phyloP scores from a whole-genome alignment of 2,888 invertebrate species.

The Temnothorax rugatulus region DNA sequence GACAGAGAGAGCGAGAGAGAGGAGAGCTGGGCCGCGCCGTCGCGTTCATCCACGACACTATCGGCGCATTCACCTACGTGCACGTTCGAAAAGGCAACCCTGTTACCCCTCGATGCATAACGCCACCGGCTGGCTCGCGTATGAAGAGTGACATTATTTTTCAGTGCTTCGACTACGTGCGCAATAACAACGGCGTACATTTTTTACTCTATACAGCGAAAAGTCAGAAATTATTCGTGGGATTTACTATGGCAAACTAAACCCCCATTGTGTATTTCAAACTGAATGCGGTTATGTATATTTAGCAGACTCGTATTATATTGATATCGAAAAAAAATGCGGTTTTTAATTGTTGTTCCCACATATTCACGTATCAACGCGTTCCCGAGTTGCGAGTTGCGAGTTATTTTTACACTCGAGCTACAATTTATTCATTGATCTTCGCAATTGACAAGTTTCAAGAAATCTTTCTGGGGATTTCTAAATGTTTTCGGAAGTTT shows the following conservation, averaged over 20 bases:
- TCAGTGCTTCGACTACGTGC: conserved; percentile 17
- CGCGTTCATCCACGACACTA: conserved; percentile 59
- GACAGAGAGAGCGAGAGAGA: not conserved
- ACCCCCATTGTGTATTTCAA: not conserved
- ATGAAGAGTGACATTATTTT: conserved; percentile 52
- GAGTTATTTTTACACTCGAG: conserved; percentile 16
- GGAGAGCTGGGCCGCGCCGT: not conserved
- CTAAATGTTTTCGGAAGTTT: not conserved
- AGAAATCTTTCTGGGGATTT: not conserved
- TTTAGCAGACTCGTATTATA: not conserved
- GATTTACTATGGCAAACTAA: not conserved
- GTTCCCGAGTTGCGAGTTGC: not conserved
- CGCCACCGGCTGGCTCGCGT: conserved; percentile 28
- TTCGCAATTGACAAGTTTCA: not conserved
- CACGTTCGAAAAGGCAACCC: conserved; percentile 44
- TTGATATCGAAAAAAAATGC: not conserved
- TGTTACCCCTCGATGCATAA: conserved; percentile 48
- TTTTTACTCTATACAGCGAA: not conserved
- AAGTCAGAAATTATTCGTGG: conserved; percentile 33
- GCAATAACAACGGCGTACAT: conserved; percentile 38
- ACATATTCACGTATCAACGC: not conserved
- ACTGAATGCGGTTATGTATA: not conserved
- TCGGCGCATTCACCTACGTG: conserved; percentile 26
- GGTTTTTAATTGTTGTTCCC: not conserved
- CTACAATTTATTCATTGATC: not conserved